Base-by-base conservation (phyloP, 2,888 invertebrate genomes). In the Megalurothrips usitatus region DNA sequence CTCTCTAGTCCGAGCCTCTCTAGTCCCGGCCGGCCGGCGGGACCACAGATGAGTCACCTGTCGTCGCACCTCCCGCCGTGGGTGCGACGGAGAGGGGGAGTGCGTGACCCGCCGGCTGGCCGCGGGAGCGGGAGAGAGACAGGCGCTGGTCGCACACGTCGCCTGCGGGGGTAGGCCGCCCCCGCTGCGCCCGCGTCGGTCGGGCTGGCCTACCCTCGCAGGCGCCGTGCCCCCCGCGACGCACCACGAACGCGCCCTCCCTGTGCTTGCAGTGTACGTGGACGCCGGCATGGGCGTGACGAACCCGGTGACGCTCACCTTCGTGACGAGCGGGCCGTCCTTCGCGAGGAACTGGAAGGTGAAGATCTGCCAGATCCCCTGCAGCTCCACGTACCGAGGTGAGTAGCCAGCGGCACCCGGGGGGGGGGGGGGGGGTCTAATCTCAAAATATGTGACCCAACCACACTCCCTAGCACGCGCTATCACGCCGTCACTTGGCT, bases 261-360 rank as follows among this genome's bases (percentile, higher is more conserved):
- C 6, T 43, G 34, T 43, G 34, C 6, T 43, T 43, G 3, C 86
- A 96, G 96, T 96, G 92, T 96, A 95, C 86, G 90, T 96, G 52
- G 94, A 95, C 85, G 94, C 94, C 0, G 95, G 95, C 0, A 87
- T 91, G 0, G 93, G 93, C 0, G 89, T 89, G 34, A 93, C 93
- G 48, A 94, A 92, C 86, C 95, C 96, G 0, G 91, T 95, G 63
- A 94, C 94, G 14, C 86, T 96, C 80, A 95, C 95, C 0, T 91
- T 95, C 58, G 93, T 96, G 3, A 95, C 95, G 0, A 94, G 94
- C 84, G 94, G 94, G 1, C 90, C 89, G 14, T 89, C 93, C 0
- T 94, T 92, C 85, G 90, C 92, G 11, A 90, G 96, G 58, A 90
- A 91, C 28, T 96, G 95, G 95, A 94, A 94, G 85, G 92, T 96